Percentiles rank a stretch among this genome's conserved stretches.
Evolutionary conservation across 2,113 vertebrate species (phyloP).

Genomic region (Hassar affinis): DNA sequence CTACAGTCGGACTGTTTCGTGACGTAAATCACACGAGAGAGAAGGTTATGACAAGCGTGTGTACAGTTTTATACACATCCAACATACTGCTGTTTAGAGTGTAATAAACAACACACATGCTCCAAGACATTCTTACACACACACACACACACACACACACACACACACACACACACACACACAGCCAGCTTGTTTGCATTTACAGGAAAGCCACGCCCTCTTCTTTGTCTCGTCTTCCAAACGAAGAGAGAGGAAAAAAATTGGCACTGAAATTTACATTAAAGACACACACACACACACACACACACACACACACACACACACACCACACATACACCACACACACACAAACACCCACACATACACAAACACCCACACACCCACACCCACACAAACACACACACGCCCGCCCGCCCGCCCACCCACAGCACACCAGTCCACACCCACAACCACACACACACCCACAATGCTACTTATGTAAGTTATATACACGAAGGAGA

Average conservation of each 20-base stretch:
- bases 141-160: not conserved
- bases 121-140: not conserved
- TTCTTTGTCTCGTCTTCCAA: not conserved
- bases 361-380: not conserved
- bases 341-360: too few relatives aligned
- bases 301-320: too few relatives aligned
- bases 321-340: too few relatives aligned
- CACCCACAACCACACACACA: slow-evolving; percentile 4
- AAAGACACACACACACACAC: too few relatives aligned
- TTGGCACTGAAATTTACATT: not conserved
- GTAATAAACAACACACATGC: not conserved
- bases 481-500: slow-evolving; percentile 15
- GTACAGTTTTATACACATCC: not conserved
- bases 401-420: too few relatives aligned
- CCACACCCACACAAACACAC: not conserved
- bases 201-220: slow-evolving; percentile 30
- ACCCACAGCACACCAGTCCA: not conserved
- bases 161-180: not conserved
- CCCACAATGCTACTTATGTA: not conserved
- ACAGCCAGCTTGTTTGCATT: slow-evolving; percentile 28
- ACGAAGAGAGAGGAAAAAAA: not conserved
- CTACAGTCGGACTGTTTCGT: not conserved
- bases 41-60: not conserved
- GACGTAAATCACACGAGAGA: not conserved
- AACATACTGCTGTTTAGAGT: not conserved